phyloP scores from a whole-genome alignment of 1,140 invertebrate genomes.

The Drosophila repletoides region DNA sequence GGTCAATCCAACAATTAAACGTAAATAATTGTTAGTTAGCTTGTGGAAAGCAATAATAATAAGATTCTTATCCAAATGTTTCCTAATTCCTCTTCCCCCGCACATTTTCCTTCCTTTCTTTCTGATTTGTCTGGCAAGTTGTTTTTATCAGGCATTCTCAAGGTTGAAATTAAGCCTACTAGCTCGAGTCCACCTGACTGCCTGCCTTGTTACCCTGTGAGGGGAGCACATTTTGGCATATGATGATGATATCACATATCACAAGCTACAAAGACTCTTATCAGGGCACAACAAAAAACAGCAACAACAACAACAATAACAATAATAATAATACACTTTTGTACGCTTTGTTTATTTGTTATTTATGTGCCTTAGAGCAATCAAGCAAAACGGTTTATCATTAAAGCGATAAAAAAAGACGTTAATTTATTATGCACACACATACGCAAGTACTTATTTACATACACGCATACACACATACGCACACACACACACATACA shows the following conservation, averaged over 20 bases:
- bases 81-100: too few relatives aligned
- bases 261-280: background rate
- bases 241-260: constrained; percentile 70
- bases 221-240: constrained; percentile 52
- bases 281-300: background rate
- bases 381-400: constrained; percentile 79
- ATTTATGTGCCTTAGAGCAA: constrained; percentile 74
- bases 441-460: constrained; percentile 4
- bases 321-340: constrained; percentile 43
- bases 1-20: too few relatives aligned
- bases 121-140: background rate
- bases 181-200: constrained; percentile 42
- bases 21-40: too few relatives aligned
- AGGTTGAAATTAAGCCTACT: constrained; percentile 13
- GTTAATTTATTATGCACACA: constrained; percentile 69
- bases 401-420: constrained; percentile 74
- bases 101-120: too few relatives aligned
- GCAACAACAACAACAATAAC: constrained; percentile 13
- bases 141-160: background rate
- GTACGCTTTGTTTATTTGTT: constrained; percentile 71
- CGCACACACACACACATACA: constrained; percentile 3
- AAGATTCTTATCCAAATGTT: too few relatives aligned
- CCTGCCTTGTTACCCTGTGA: background rate
- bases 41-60: too few relatives aligned
- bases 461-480: constrained; percentile 16